A percentile compares a stretch with the other conserved stretches of the same genome.
Conservation (phyloP, 2,797 vertebrate genomes). For the Alca torda region DNA sequence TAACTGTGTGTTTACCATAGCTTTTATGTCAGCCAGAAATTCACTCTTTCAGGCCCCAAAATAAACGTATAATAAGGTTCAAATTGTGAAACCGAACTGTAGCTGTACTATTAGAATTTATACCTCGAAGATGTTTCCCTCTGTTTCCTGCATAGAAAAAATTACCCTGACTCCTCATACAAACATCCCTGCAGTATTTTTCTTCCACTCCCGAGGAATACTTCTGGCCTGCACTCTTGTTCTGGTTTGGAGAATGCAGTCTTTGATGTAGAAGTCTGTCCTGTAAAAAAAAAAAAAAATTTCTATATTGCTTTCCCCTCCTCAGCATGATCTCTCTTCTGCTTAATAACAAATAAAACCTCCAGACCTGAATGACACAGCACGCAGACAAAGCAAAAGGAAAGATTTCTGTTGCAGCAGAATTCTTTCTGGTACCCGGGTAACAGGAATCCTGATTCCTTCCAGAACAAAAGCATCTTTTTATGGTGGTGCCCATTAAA, state of each 20-base stretch:
- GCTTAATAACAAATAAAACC: background rate
- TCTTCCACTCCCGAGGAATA: background rate
- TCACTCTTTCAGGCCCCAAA: background rate
- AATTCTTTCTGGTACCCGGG: background rate
- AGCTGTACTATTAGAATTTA: background rate
- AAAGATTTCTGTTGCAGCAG: background rate
- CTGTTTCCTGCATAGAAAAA: background rate
- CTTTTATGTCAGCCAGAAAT: background rate
- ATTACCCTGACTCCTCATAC: background rate
- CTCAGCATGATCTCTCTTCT: background rate
- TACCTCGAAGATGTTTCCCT: background rate
- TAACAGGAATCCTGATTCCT: background rate
- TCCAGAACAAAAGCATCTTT: background rate
- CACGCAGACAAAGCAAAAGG: background rate
- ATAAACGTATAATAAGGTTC: background rate
- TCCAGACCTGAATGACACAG: background rate
- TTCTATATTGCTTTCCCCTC: background rate
- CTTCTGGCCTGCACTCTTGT: background rate
- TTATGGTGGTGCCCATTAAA: background rate
- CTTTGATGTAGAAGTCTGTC: background rate
- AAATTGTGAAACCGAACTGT: background rate
- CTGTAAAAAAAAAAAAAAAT: background rate
- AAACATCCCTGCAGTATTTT: background rate
- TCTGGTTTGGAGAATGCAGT: background rate
- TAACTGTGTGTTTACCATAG: background rate